Base-by-base conservation (phyloP, 2,888 invertebrate species). In the Chamaedrilus cognettii region DNA sequence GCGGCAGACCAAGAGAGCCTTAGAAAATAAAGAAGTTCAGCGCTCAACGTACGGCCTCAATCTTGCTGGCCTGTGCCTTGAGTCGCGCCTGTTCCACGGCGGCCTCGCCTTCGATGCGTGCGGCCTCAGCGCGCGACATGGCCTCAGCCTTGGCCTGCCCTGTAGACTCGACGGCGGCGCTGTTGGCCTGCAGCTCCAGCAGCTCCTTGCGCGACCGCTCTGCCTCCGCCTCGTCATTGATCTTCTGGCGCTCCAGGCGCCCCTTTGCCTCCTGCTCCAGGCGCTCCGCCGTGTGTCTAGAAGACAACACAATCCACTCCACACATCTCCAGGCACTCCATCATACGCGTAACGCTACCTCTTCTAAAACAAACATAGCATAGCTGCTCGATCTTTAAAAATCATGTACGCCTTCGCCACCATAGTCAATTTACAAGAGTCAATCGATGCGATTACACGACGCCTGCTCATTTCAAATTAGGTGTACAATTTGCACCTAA, bases 131-230 rank as follows among this genome's bases (percentile, higher is more conserved):
- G 28, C 85, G 77, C 69, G 82, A 81, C 75, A 83, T 82, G 7
- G 86, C 86, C 79, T 86, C 86, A 15, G 86, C 86, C 76, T 85
- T 85, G 19, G 86, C 85, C 75, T 86, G 85, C 28, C 85, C 86
- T 50, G 85, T 85, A 71, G 83, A 83, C 76, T 86, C 86, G 7
- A 86, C 85, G 56, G 85, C 85, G 11, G 85, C 85, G 69, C 84
- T 84, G 72, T 81, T 76, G 2, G 84, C 83, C 78, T 86, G 85
- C 64, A 86, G 74, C 72, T 85, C 83, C 65, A 86, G 76, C 68
- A 86, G 77, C 35, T 82, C 80, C 67, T 80, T 83, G 2, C 84
- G 76, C 0, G 84, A 72, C 63, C 79, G 80, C 76, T 86, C 86
- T n/a, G 86, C 85, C 73, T 84, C 84, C 0, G 85, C 85, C 70